Percentiles rank a stretch among this genome's conserved stretches.
phyloP scores from a whole-genome alignment of 2,113 vertebrate species.

The Ophthalmolycus amberensis region DNA sequence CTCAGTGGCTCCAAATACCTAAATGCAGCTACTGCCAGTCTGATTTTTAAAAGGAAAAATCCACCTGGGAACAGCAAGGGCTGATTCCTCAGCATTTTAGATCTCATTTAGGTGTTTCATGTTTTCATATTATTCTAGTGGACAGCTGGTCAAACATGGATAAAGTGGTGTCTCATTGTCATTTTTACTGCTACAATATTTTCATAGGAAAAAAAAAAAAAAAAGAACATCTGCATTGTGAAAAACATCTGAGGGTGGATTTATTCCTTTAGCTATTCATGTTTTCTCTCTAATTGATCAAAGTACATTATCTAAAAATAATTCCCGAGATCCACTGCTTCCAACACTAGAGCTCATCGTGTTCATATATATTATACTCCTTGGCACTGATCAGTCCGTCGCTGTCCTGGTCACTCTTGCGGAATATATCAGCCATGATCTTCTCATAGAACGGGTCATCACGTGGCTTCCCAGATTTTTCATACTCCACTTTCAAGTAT shows the following conservation, averaged over 20 bases:
- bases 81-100: background rate
- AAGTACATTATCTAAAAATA: background rate
- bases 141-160: background rate
- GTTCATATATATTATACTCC: conserved; percentile 94
- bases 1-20: background rate
- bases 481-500: conserved; percentile 90
- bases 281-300: background rate
- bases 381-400: conserved; percentile 92
- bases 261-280: background rate
- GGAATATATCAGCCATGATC: conserved; percentile 91
- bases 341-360: conserved; percentile 90
- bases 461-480: conserved; percentile 85
- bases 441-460: conserved; percentile 88
- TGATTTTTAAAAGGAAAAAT: background rate
- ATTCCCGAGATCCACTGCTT: rapidly evolving
- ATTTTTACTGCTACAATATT: background rate
- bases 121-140: background rate
- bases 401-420: conserved; percentile 88
- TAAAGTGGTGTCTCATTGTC: background rate
- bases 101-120: background rate
- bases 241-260: background rate
- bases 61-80: background rate
- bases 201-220: background rate
- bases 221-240: background rate
- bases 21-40: background rate